phyloP scores from a whole-genome alignment of 2,797 vertebrate species.

The Sandelia bainsii region DNA sequence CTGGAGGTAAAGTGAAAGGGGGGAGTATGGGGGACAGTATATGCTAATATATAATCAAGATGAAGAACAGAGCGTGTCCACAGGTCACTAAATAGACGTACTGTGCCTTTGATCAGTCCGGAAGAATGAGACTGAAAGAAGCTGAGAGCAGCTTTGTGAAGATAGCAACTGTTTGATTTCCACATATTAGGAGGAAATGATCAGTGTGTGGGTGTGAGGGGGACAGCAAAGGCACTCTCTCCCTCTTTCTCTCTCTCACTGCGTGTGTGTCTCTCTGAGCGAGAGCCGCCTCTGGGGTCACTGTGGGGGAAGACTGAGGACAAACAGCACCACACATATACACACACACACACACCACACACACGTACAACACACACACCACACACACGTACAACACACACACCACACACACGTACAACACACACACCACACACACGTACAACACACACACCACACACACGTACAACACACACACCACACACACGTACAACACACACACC shows the following conservation, averaged over 20 bases:
- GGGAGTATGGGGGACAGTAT: conserved; percentile 28
- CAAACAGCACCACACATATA: conserved; percentile 80
- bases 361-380: conserved; percentile 6
- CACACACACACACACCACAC: conserved; percentile 42
- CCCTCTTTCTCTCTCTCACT: conserved; percentile 81
- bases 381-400: conserved; percentile 15
- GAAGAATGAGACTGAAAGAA: conserved; percentile 57
- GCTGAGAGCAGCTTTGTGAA: conserved; percentile 73
- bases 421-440: conserved; percentile 12
- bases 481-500: conserved; percentile 17
- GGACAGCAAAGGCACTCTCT: conserved; percentile 83
- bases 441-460: conserved; percentile 1
- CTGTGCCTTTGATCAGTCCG: conserved; percentile 60
- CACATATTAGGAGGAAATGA: conserved; percentile 58
- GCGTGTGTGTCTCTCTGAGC: conserved; percentile 71
- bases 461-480: conserved; percentile 17
- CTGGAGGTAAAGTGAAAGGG: conserved; percentile 51
- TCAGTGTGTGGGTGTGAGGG: conserved; percentile 70
- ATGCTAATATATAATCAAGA: conserved; percentile 26
- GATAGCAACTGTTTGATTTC: conserved; percentile 59
- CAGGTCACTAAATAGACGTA: conserved; percentile 57
- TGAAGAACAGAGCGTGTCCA: conserved; percentile 56
- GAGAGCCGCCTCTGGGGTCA: conserved; percentile 82
- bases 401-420: conserved; percentile 11
- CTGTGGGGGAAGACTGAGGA: conserved; percentile 86